A percentile compares a stretch with the other conserved stretches of the same genome.
Conservation (phyloP, 2,888 invertebrate genomes). For the Sarcophaga subvicina region DNA sequence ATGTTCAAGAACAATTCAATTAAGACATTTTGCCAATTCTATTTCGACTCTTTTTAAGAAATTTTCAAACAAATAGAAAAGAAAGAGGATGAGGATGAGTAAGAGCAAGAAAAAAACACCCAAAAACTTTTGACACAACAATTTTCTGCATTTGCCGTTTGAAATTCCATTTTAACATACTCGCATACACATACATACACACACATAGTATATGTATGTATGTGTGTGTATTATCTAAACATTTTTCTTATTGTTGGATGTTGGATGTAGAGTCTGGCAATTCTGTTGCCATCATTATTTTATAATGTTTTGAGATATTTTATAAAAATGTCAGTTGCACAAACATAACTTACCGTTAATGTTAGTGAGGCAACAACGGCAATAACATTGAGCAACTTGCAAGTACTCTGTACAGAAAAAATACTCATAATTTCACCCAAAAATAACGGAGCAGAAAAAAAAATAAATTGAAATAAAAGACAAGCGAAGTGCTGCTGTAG, state of each 20-base stretch:
- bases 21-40: conserved; percentile 30
- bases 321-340: conserved; percentile 71
- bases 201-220: neutral
- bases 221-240: too few relatives aligned
- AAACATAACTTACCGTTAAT: conserved; percentile 70
- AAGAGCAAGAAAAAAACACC: conserved; percentile 2
- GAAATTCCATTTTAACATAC: conserved; percentile 10
- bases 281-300: conserved; percentile 61
- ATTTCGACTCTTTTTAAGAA: neutral
- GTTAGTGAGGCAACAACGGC: conserved; percentile 42
- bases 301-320: conserved; percentile 69
- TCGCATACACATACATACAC: neutral
- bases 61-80: neutral
- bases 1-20: conserved; percentile 46
- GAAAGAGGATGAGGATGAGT: neutral
- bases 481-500: too few relatives aligned
- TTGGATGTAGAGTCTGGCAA: neutral
- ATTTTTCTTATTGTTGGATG: neutral
- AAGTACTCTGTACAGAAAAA: neutral
- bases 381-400: neutral
- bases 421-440: conserved; percentile 63
- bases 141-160: conserved; percentile 51
- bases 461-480: conserved; percentile 11
- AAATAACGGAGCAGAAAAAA: conserved; percentile 13
- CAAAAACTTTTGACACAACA: conserved; percentile 62